A percentile compares a stretch with the other conserved stretches of the same genome.
phyloP scores from a whole-genome alignment of 2,797 vertebrate genomes.

The Pseudochromis fuscus region DNA sequence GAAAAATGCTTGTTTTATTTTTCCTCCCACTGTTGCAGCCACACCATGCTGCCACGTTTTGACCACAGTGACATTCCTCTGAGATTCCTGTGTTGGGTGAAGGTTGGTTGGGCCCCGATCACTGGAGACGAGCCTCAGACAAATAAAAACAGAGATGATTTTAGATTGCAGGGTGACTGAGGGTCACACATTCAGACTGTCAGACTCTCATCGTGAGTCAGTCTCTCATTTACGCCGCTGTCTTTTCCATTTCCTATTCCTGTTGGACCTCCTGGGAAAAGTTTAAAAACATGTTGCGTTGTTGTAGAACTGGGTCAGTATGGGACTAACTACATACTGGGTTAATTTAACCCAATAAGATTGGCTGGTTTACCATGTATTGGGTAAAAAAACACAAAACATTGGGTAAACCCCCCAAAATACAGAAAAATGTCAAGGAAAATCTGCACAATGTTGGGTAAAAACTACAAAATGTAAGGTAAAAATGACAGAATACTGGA shows the following conservation, averaged over 20 bases:
- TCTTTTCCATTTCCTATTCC: conserved; percentile 54
- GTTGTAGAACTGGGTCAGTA: no score
- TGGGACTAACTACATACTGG: no score
- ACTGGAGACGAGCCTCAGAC: conserved; percentile 46
- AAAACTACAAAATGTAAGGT: no score
- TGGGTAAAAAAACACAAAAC: no score
- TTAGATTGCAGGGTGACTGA: not conserved
- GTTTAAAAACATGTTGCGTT: no score
- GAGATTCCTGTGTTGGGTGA: conserved; percentile 61
- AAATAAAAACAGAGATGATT: conserved; percentile 31
- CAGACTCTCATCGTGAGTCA: conserved; percentile 35
- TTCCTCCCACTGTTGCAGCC: conserved; percentile 41
- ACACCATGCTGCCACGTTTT: conserved; percentile 63
- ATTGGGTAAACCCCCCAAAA: no score
- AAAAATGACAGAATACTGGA: no score
- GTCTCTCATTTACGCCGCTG: conserved; percentile 3
- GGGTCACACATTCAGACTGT: not conserved
- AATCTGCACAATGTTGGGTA: no score
- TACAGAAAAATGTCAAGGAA: no score
- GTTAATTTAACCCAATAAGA: no score
- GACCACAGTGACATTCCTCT: conserved; percentile 78
- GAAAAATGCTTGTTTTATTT: conserved; percentile 56
- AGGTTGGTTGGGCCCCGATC: conserved; percentile 39
- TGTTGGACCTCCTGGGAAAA: not conserved
- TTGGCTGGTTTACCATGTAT: no score